Base-by-base conservation (phyloP, 2,888 invertebrate genomes). In the Tipula lateralis region DNA sequence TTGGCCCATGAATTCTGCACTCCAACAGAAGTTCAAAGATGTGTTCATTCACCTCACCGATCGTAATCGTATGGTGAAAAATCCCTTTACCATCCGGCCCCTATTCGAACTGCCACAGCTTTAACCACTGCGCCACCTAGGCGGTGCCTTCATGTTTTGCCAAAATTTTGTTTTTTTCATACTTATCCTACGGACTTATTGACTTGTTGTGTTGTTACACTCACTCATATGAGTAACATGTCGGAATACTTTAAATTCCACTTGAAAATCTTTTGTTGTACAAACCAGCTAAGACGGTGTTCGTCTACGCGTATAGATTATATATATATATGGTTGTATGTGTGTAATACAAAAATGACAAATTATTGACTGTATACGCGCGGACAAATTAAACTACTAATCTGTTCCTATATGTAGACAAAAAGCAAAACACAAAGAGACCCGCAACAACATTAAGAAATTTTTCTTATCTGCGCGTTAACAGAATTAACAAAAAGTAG, bases 401-500 rank as follows among this genome's bases (percentile, higher is more conserved):
- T 66, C 66, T 66, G 66, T 24, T 66, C 66, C 66, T 66, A 66
- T 66, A 66, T 39, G 16, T 16, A 50, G n/a, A n/a, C n/a, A n/a
- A n/a, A n/a, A n/a, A n/a, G n/a, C 9, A 66, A 66, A 66, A 24
- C 9, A 66, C 66, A 66, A 66, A 66, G 66, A 19, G 66, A 66
- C 66, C 66, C 66, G 66, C 19, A 66, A 66, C 66, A 66, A 66
- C 66, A 66, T 66, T 66, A 66, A 66, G 24, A 24, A 66, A 24
- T 66, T 19, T 66, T 66, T 66, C 66, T 66, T 66, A 66, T 66
- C 66, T 66, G 66, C 66, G 24, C 66, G n/a, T n/a, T 66, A 66
- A 66, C 66, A 66, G 66, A 66, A 66, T 66, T 66, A 66, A 66
- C 66, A 66, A 66, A 66, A 66, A 66, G 66, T 66, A 66, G 66